phyloP scores from a whole-genome alignment of 2,797 vertebrate genomes.

The Lagocephalus sceleratus region DNA sequence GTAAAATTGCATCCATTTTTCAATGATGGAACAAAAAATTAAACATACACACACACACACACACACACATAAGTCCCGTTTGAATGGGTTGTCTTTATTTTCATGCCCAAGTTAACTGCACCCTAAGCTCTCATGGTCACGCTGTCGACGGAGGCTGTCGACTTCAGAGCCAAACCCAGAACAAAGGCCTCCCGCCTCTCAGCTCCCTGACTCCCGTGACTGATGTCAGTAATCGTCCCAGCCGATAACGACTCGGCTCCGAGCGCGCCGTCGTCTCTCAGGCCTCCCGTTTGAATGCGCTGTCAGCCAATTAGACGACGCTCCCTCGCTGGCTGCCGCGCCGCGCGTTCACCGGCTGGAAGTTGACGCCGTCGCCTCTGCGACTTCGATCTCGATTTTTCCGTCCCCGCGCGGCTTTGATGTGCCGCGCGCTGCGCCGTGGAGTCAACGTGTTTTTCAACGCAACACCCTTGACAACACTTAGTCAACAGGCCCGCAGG shows the following conservation, averaged over 20 bases:
- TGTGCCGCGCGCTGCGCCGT: conserved; percentile 42
- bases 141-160: conserved; percentile 8
- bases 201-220: conserved; percentile 62
- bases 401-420: conserved; percentile 62
- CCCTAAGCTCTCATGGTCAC: no score
- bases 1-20: no score
- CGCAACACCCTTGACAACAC: conserved; percentile 53
- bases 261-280: conserved; percentile 55
- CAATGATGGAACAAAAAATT: no score
- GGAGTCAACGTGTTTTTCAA: conserved; percentile 57
- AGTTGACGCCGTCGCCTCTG: conserved; percentile 41
- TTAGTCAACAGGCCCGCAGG: conserved; percentile 49
- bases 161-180: conserved; percentile 43
- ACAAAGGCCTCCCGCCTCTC: conserved; percentile 47
- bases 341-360: conserved; percentile 40
- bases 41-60: no score
- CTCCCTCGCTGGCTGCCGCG: conserved; percentile 43
- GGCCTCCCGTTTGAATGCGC: conserved; percentile 64
- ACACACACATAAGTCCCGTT: no score
- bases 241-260: conserved; percentile 57
- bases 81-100: no score
- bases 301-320: conserved; percentile 61
- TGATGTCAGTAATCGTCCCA: conserved; percentile 73
- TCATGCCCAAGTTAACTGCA: no score
- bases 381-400: conserved; percentile 55